Evolutionary conservation across 2,888 invertebrate genomes (phyloP).

Genomic region (Rhopalosiphum nymphaeae): DNA sequence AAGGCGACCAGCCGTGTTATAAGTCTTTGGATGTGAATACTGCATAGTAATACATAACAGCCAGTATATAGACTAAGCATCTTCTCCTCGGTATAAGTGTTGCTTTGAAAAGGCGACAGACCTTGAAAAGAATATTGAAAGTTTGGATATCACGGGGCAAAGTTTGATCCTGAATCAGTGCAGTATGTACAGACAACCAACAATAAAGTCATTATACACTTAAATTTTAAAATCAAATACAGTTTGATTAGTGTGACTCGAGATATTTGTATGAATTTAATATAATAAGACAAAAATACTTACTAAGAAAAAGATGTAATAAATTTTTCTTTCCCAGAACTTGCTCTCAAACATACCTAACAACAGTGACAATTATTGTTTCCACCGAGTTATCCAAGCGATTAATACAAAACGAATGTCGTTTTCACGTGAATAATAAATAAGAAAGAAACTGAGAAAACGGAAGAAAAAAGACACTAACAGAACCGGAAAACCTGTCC

Average conservation of each 20-base stretch:
- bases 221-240: not conserved
- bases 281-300: not conserved
- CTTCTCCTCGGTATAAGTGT: not conserved
- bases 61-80: not conserved
- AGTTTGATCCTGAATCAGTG: conserved; percentile 2
- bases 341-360: not conserved
- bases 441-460: not conserved
- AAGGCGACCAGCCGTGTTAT: not conserved
- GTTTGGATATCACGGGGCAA: conserved; percentile 24
- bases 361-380: not conserved
- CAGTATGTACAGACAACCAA: not conserved
- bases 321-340: not conserved
- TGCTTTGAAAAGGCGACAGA: conserved; percentile 33
- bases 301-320: not conserved
- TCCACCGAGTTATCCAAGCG: not conserved
- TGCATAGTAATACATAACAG: not conserved
- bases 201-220: not conserved
- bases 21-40: conserved; percentile 31
- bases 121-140: conserved; percentile 21
- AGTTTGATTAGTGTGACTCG: not conserved
- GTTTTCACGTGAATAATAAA: conserved; percentile 20
- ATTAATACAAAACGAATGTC: conserved; percentile 18
- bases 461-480: not conserved
- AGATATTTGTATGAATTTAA: not conserved
- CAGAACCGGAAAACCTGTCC: conserved; percentile 10